These are phyloP conservation scores for Melanotaenia nigrans DNA, from an alignment of 2,797 vertebrate genomes.

Conservation along the genomic window DNA sequence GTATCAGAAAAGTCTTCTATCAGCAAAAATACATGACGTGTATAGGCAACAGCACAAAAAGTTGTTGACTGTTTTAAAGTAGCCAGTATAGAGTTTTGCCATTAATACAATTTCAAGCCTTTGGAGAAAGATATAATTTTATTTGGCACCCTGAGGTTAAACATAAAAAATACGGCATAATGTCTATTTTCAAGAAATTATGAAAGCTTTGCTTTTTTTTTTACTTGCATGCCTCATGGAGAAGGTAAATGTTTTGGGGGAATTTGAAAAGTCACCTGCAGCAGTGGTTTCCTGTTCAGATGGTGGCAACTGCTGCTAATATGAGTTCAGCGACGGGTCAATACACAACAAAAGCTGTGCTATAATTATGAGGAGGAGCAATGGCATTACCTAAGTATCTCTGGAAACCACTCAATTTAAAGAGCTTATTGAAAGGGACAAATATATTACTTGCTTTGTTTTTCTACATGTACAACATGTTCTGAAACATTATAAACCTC, in stretches of 20 bases:
- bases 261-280: constrained; percentile 64
- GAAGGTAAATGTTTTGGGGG: constrained; percentile 13
- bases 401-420: constrained; percentile 21
- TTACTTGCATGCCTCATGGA: constrained; percentile 32
- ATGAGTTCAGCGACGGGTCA: constrained; percentile 61
- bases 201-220: not conserved
- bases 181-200: not conserved
- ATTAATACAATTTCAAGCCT: not conserved
- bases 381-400: constrained; percentile 37
- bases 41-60: not conserved
- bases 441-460: not conserved
- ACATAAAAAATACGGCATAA: too few relatives aligned
- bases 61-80: not conserved
- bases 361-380: constrained; percentile 36
- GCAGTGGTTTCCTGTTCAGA: constrained; percentile 44
- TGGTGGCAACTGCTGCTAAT: constrained; percentile 45
- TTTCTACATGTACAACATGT: constrained; percentile 8
- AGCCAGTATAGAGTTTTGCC: not conserved
- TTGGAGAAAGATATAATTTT: not conserved
- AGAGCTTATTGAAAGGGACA: constrained; percentile 1
- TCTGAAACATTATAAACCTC: constrained; percentile 2
- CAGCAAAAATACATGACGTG: not conserved
- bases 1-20: not conserved
- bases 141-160: not conserved
- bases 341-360: constrained; percentile 32